phyloP scores from a whole-genome alignment of 1,140 invertebrate species.

The Drosophila paulistorum region DNA sequence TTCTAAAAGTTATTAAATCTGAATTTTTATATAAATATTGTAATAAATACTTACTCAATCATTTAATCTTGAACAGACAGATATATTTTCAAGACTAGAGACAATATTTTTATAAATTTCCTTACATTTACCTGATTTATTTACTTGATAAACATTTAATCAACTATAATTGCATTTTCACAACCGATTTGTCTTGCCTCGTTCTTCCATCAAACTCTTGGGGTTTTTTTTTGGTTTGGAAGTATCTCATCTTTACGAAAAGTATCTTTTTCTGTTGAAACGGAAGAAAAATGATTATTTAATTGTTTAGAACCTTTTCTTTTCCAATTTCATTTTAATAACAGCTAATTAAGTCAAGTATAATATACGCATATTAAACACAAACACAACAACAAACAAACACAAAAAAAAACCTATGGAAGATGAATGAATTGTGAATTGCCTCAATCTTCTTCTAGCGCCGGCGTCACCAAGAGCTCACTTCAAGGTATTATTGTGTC shows the following conservation, averaged over 20 bases:
- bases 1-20: no score
- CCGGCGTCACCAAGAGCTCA: constrained; percentile 35
- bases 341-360: constrained; percentile 75
- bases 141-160: neutral
- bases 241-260: constrained; percentile 14
- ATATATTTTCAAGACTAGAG: no score
- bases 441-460: constrained; percentile 56
- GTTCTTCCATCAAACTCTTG: neutral
- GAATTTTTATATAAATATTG: no score
- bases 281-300: constrained; percentile 67
- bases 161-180: constrained; percentile 6
- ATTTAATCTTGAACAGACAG: no score
- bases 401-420: constrained; percentile 20
- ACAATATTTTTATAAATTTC: no score
- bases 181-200: constrained; percentile 2
- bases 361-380: constrained; percentile 66
- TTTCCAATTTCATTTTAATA: constrained; percentile 77
- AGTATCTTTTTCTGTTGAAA: constrained; percentile 9
- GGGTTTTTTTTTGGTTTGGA: no score
- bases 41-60: no score
- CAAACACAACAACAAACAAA: constrained; percentile 31
- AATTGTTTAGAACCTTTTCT: constrained; percentile 59
- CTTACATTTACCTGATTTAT: no score
- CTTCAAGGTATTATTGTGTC: constrained; percentile 49
- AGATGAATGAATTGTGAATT: constrained; percentile 56